These are phyloP conservation scores for Odiellus spinosus DNA, from an alignment of 2,888 invertebrate species.

Conservation along the genomic window DNA sequence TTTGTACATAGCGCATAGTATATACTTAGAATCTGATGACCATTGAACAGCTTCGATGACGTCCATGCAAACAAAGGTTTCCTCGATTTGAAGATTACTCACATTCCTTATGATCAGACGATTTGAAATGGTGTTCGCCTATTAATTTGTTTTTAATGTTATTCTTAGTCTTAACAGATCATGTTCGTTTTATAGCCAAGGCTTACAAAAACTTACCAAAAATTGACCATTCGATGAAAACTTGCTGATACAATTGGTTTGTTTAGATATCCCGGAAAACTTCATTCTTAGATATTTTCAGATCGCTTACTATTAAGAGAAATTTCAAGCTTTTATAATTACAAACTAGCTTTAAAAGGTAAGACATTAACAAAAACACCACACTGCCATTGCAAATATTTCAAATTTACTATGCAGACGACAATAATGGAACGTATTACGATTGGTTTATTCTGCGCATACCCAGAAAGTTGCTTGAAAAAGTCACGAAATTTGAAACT, in stretches of 20 bases:
- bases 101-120: background rate
- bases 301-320: too few relatives aligned
- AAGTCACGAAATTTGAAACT: too few relatives aligned
- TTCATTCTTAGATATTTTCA: too few relatives aligned
- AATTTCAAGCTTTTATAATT: too few relatives aligned
- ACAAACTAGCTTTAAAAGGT: too few relatives aligned
- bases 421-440: too few relatives aligned
- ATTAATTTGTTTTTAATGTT: background rate
- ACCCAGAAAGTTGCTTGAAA: too few relatives aligned
- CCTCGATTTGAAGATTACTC: background rate
- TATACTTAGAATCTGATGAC: slow-evolving; percentile 29
- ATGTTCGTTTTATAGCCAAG: background rate
- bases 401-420: too few relatives aligned
- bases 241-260: background rate
- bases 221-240: background rate
- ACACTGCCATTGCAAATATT: too few relatives aligned
- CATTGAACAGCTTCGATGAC: slow-evolving; percentile 24
- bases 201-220: background rate
- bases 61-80: slow-evolving; percentile 1
- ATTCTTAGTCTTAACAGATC: background rate
- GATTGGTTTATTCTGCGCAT: too few relatives aligned
- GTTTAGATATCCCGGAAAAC: background rate
- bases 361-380: too few relatives aligned
- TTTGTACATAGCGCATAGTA: slow-evolving; percentile 28
- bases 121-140: background rate